Conservation (phyloP, 2,888 invertebrate species). For the Clitarchus hookeri region DNA sequence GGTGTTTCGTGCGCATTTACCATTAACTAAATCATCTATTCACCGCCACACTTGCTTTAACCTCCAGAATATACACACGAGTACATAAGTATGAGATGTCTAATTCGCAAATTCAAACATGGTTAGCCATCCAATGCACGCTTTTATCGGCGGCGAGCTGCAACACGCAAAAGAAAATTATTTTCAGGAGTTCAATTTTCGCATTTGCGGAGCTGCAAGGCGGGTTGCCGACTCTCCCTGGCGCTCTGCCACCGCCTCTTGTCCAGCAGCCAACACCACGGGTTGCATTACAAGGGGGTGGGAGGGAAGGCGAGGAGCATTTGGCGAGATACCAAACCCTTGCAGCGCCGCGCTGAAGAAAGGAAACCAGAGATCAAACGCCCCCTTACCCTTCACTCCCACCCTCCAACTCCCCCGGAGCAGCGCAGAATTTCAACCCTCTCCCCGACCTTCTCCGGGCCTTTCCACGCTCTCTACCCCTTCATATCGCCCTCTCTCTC, state of each 20-base stretch:
- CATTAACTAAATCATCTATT: too few relatives aligned
- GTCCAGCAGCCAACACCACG: neutral
- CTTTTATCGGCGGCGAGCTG: too few relatives aligned
- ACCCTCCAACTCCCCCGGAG: neutral
- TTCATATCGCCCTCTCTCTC: neutral
- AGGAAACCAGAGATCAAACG: conserved; percentile 19
- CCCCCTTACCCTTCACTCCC: neutral
- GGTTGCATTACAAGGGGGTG: neutral
- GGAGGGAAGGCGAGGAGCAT: neutral
- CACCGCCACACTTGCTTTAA: too few relatives aligned
- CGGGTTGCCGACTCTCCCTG: conserved; percentile 21
- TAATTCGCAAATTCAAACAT: too few relatives aligned
- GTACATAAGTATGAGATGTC: too few relatives aligned
- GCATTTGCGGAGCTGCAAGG: neutral
- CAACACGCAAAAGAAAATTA: too few relatives aligned
- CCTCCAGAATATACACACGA: too few relatives aligned
- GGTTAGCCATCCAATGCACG: too few relatives aligned
- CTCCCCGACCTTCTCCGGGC: neutral
- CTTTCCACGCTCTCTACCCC: neutral
- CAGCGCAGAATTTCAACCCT: neutral
- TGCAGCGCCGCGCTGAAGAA: neutral
- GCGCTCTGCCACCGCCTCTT: conserved; percentile 19
- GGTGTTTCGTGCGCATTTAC: too few relatives aligned
- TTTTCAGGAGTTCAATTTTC: too few relatives aligned
- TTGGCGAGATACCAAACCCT: conserved; percentile 21